Percentiles rank a stretch among this genome's conserved stretches.
These are phyloP conservation scores for Echinarachnius parma DNA, from an alignment of 53 echinoderm and acorn worm genomes.

Conservation along the genomic window DNA sequence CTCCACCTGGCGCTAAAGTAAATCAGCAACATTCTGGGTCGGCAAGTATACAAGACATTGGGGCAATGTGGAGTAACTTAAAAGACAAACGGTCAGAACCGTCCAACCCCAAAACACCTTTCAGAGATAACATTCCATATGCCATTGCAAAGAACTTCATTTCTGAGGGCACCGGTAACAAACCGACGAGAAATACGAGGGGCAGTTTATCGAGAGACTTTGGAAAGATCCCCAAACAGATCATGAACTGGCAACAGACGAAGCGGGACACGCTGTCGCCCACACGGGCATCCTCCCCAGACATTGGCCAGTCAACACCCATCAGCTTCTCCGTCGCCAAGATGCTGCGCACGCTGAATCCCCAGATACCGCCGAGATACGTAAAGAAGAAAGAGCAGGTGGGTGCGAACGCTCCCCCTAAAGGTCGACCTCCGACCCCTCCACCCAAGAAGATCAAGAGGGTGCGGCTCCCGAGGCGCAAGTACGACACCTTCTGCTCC, in stretches of 20 bases:
- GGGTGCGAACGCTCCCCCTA: background rate
- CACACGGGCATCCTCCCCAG: background rate
- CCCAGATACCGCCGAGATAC: no score
- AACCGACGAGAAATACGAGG: no score
- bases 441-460: constrained; percentile 8
- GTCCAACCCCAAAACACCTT: no score
- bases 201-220: no score
- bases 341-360: constrained; percentile 4
- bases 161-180: no score
- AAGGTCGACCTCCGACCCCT: background rate
- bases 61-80: no score
- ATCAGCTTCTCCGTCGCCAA: constrained; percentile 11
- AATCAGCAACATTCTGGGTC: background rate
- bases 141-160: no score
- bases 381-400: background rate
- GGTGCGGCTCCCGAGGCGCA: background rate
- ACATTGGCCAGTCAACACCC: no score
- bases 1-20: no score
- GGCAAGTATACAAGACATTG: no score
- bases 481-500: constrained; percentile 17
- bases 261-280: background rate
- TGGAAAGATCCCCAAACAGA: background rate
- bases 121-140: no score
- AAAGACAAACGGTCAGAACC: no score
- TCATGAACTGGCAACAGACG: background rate